phyloP scores from a whole-genome alignment of 2,888 invertebrate genomes.

The Scaptomyza polygonia region DNA sequence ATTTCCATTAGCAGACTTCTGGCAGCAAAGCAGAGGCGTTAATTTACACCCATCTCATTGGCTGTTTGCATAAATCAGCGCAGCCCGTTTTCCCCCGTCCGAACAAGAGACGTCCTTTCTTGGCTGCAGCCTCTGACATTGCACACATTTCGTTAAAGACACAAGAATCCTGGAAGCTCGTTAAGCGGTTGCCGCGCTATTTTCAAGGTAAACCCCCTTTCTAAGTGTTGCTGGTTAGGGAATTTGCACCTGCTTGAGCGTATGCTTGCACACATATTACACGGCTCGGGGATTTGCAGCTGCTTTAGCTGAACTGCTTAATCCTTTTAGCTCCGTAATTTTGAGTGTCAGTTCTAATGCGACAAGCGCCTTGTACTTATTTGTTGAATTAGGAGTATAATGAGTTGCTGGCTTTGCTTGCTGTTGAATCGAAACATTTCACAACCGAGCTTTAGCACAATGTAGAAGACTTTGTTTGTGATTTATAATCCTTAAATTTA shows the following conservation, averaged over 20 bases:
- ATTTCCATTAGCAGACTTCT: slow-evolving; percentile 66
- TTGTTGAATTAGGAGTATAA: slow-evolving; percentile 51
- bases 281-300: slow-evolving; percentile 57
- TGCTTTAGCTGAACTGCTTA: slow-evolving; percentile 63
- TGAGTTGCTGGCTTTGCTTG: slow-evolving; percentile 31
- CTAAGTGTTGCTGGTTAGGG: slow-evolving; percentile 22
- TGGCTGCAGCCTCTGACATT: slow-evolving; percentile 15
- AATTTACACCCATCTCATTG: slow-evolving; percentile 68
- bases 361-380: slow-evolving; percentile 47
- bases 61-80: slow-evolving; percentile 72
- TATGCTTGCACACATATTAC: slow-evolving; percentile 61
- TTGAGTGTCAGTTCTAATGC: slow-evolving; percentile 57
- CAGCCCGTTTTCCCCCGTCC: neutral
- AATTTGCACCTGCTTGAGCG: slow-evolving; percentile 56
- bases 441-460: neutral
- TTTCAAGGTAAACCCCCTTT: slow-evolving; percentile 47
- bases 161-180: slow-evolving; percentile 69
- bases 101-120: neutral
- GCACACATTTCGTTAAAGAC: slow-evolving; percentile 62
- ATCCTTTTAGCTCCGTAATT: slow-evolving; percentile 68
- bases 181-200: slow-evolving; percentile 54
- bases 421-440: slow-evolving; percentile 17
- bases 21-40: slow-evolving; percentile 56
- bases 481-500: neutral
- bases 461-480: neutral